Evolutionary conservation across 1,140 invertebrate species (phyloP), one percentile per base, ranked within the genome.

Genomic region (Drosophila prosaltans): DNA sequence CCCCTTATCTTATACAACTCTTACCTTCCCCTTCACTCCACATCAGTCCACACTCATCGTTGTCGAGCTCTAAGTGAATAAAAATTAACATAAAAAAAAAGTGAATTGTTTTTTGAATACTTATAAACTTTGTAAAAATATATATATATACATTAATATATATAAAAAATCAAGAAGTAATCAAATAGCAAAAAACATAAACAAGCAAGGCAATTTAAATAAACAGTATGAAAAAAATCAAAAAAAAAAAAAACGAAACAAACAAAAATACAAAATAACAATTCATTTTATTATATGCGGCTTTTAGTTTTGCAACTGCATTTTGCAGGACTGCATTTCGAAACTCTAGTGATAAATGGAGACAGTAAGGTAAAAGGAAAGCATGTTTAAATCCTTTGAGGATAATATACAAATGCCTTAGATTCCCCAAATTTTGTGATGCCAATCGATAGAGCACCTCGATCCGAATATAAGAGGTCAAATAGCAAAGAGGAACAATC

Each of bases 161-260:
- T 75, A 75, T 51, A 75, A 26, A 8, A 51, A 26, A 10, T 1
- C 32, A 36, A 48, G 45, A 51, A 77, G 74, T 77, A 77, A 77
- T 76, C 74, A 76, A 76, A 76, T 76, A 76, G 74, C 74, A 70
- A 76, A 74, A 60, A 76, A 55, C 65, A 69, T n/a, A 32, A 76
- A 75, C 75, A 73, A 75, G 74, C 74, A 76, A 76, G 74, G 72
- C 72, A 76, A 76, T 76, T 77, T 51, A 51, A 77, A 77, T 77
- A 77, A 77, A 77, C 36, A 77, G 70, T 77, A 77, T 26, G 70
- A 65, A 77, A 64, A 70, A 64, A 24, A 8, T 1, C 5, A 48
- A 48, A 6, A 8, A 7, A 48, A 48, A 48, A 8, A 2, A 5
- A 48, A 48, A 30, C 28, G 28, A 6, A 48, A 21, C 0, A 51